Evolutionary conservation across 1,140 invertebrate genomes (phyloP).

Genomic region (Chrysomallon squamiferum): DNA sequence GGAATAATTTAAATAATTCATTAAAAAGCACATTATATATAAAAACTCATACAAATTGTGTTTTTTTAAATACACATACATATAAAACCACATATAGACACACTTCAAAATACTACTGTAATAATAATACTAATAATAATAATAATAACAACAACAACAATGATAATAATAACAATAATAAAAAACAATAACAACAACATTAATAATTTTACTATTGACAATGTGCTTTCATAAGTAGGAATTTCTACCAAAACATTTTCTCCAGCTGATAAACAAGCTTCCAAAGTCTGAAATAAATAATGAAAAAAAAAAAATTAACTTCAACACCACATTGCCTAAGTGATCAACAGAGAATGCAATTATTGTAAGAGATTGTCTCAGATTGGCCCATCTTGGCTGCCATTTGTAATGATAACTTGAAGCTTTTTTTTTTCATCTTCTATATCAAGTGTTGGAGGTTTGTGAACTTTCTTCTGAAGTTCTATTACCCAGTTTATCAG

Average conservation of each 20-base stretch:
- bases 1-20: not conserved
- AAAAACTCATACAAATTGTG: no score
- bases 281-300: slow-evolving; percentile 43
- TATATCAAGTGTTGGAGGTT: slow-evolving; percentile 71
- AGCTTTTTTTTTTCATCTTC: slow-evolving; percentile 60
- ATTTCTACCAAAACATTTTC: slow-evolving; percentile 76
- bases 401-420: slow-evolving; percentile 72
- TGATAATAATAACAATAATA: no score
- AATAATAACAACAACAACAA: no score
- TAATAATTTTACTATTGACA: slow-evolving; percentile 71
- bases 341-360: no score
- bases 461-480: slow-evolving; percentile 72
- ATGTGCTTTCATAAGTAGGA: slow-evolving; percentile 74
- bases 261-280: slow-evolving; percentile 67
- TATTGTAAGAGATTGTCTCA: no score
- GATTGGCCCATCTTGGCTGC: slow-evolving; percentile 79
- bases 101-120: no score
- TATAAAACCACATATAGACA: no score
- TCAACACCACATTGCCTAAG: slow-evolving; percentile 69
- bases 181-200: no score
- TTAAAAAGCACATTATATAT: no score
- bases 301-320: no score
- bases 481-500: slow-evolving; percentile 71
- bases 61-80: no score
- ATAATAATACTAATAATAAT: no score